Evolutionary conservation across 2,888 invertebrate species (phyloP), one percentile per base, ranked within the genome.

Genomic region (Octonoba sinensis): DNA sequence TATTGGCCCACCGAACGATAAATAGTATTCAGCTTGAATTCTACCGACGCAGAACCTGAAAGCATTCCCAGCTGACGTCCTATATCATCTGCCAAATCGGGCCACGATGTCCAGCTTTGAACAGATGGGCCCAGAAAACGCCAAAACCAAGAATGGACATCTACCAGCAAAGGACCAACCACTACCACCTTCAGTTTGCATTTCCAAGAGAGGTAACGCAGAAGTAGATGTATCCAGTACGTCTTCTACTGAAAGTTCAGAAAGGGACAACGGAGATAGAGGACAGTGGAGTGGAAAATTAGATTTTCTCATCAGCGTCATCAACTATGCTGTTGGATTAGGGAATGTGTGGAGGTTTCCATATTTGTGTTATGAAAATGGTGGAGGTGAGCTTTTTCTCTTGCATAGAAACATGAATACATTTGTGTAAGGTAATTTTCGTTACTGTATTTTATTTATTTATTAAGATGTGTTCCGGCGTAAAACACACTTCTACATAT

Each of bases 301-400:
- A 36, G 94, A 95, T 89, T 95, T 95, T 88, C 90, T 94, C 47
- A 89, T 94, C 86, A 93, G 93, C 74, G 93, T 94, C 84, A 92
- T 94, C 85, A 93, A 93, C 1, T 94, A 94, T 87, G 93, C 93
- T 62, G 93, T 94, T 44, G 94, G 94, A 87, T 90, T 94, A 84
- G 96, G 96, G 86, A 96, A 96, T 88, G 96, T 96, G 22, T 96
- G 96, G 96, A 91, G 96, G 62, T 96, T 95, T 89, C 96, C 95
- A 60, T 96, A 96, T 89, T 94, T 96, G 89, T 96, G 96, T 90
- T 97, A 96, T 89, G 95, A 95, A 88, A 96, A 97, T 88, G 96
- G 96, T 67, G 96, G 95, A 85, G 95, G 93, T 93, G 85, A 90
- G 91, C 86, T 18, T 15, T 73, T 15, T 49, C 11, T 51, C 15